Conservation (phyloP, 2,113 vertebrate species). For the Sylvilagus bachmani region DNA sequence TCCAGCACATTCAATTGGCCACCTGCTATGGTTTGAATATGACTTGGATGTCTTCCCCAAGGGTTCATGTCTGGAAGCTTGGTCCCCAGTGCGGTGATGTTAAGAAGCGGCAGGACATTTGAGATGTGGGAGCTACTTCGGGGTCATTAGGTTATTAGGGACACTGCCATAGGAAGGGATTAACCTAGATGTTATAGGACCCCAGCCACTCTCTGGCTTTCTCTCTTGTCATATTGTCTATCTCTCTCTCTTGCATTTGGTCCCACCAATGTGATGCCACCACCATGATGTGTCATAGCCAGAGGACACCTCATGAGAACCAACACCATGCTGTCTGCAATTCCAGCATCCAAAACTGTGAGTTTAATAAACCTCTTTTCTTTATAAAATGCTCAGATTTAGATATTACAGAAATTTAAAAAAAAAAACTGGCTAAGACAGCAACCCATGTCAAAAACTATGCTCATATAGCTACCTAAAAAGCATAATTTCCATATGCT, state of each 20-base stretch:
- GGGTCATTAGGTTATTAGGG: neutral
- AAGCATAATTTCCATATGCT: neutral
- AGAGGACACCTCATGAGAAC: neutral
- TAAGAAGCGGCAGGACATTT: neutral
- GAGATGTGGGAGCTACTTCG: neutral
- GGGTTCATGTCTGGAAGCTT: neutral
- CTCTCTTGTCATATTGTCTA: neutral
- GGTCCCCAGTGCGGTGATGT: neutral
- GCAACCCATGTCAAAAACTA: neutral
- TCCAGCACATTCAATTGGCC: neutral
- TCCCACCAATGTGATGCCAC: neutral
- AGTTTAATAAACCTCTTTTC: neutral
- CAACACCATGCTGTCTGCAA: neutral
- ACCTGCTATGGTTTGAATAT: neutral
- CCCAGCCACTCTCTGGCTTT: neutral
- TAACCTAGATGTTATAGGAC: neutral
- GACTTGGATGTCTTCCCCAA: neutral
- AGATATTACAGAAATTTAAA: neutral
- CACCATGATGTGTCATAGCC: accelerated
- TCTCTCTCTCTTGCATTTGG: neutral
- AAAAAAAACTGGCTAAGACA: neutral
- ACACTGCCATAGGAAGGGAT: neutral
- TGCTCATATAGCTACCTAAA: neutral
- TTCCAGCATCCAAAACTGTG: neutral
- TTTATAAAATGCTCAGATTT: neutral